phyloP scores from a whole-genome alignment of 2,113 vertebrate species.

The Entosphenus tridentatus region DNA sequence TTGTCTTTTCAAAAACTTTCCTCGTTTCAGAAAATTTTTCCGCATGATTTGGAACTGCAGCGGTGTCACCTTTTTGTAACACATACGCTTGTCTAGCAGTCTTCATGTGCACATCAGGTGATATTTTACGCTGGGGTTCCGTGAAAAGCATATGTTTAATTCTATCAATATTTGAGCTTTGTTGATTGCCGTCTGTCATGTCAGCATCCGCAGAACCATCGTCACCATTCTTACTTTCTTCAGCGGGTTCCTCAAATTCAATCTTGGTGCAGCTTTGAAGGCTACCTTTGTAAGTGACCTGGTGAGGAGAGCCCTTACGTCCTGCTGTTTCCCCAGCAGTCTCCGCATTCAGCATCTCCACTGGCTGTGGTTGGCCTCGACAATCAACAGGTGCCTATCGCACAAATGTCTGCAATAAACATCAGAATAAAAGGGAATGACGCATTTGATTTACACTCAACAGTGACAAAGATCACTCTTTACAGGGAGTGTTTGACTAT shows the following conservation, averaged over 20 bases:
- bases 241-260: no score
- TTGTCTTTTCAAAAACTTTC: background rate
- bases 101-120: background rate
- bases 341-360: background rate
- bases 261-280: background rate
- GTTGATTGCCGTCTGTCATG: background rate
- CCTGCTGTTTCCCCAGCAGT: background rate
- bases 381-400: no score
- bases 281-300: background rate
- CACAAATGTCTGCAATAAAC: background rate
- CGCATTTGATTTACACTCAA: background rate
- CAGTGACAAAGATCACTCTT: background rate
- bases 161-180: background rate
- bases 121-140: background rate
- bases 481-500: background rate
- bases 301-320: background rate
- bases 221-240: background rate
- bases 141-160: constrained; percentile 5
- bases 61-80: background rate
- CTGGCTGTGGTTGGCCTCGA: background rate
- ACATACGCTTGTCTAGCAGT: background rate
- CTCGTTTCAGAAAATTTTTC: background rate
- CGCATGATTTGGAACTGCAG: background rate
- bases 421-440: background rate
- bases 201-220: background rate